A percentile compares a stretch with the other conserved stretches of the same genome.
phyloP scores from a whole-genome alignment of 2,797 vertebrate genomes.

The Sebastes vulpes region DNA sequence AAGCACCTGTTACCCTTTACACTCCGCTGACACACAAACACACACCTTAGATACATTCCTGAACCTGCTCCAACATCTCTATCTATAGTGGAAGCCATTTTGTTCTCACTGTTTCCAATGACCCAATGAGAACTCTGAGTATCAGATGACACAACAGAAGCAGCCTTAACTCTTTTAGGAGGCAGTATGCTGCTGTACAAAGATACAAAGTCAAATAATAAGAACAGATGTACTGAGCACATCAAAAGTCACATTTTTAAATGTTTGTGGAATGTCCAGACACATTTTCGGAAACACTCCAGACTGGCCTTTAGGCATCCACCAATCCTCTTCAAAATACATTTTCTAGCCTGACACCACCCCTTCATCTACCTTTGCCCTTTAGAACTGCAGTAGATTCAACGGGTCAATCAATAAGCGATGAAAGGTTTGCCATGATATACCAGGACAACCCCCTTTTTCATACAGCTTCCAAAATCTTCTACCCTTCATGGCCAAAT shows the following conservation, averaged over 20 bases:
- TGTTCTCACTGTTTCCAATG: neutral
- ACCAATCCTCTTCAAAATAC: neutral
- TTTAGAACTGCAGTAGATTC: neutral
- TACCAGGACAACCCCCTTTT: neutral
- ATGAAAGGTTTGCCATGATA: neutral
- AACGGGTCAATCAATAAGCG: neutral
- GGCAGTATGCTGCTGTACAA: neutral
- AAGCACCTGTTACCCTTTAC: neutral
- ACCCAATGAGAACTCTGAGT: neutral
- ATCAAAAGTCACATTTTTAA: neutral
- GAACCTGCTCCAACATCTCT: no score
- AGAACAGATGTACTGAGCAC: neutral
- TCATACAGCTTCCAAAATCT: neutral
- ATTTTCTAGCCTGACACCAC: neutral
- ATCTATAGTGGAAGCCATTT: neutral
- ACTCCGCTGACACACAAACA: slow-evolving; percentile 11
- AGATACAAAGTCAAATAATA: neutral
- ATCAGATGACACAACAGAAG: neutral
- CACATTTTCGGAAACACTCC: neutral
- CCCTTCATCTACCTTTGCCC: neutral
- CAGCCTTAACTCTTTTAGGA: neutral
- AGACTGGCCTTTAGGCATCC: neutral
- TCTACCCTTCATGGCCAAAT: neutral
- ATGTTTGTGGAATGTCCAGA: neutral
- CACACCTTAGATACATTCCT: neutral